Percentiles rank a stretch among this genome's conserved stretches.
Evolutionary conservation across 2,888 invertebrate genomes (phyloP).

Genomic region (Eupithecia pulchellata): DNA sequence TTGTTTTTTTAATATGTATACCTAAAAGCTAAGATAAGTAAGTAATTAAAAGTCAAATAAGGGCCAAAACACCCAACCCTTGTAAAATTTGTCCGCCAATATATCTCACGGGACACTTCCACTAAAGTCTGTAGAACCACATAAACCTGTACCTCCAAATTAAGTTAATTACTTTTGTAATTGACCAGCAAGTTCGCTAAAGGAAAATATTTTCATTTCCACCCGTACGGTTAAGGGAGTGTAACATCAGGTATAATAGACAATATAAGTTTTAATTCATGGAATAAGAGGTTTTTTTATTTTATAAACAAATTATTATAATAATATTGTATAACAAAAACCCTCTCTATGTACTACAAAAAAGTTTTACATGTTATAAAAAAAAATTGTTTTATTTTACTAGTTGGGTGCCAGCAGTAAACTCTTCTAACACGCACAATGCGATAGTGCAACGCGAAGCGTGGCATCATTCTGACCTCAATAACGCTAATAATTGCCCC

Average conservation of each 20-base stretch:
- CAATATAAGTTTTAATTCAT: neutral
- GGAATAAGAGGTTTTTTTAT: too few relatives aligned
- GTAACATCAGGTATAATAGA: neutral
- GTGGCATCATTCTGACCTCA: neutral
- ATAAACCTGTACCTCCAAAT: slow-evolving; percentile 70
- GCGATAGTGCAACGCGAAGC: neutral
- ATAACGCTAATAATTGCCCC: neutral
- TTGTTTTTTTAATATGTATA: too few relatives aligned
- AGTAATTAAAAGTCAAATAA: neutral
- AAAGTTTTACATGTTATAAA: too few relatives aligned
- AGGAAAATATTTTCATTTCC: slow-evolving; percentile 73
- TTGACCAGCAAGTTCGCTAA: slow-evolving; percentile 70
- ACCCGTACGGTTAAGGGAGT: slow-evolving; percentile 26
- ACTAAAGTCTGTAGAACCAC: slow-evolving; percentile 61
- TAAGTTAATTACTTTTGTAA: slow-evolving; percentile 80
- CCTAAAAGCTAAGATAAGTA: too few relatives aligned
- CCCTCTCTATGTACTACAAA: too few relatives aligned
- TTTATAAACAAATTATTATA: too few relatives aligned
- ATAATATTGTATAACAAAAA: too few relatives aligned
- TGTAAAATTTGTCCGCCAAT: slow-evolving; percentile 53
- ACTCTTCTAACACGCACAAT: too few relatives aligned
- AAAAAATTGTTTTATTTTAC: too few relatives aligned
- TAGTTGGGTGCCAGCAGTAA: too few relatives aligned
- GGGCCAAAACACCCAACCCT: slow-evolving; percentile 31
- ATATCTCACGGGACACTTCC: slow-evolving; percentile 61